These are phyloP conservation scores for Melopsittacus undulatus DNA, from an alignment of 2,797 vertebrate species.

Conservation along the genomic window DNA sequence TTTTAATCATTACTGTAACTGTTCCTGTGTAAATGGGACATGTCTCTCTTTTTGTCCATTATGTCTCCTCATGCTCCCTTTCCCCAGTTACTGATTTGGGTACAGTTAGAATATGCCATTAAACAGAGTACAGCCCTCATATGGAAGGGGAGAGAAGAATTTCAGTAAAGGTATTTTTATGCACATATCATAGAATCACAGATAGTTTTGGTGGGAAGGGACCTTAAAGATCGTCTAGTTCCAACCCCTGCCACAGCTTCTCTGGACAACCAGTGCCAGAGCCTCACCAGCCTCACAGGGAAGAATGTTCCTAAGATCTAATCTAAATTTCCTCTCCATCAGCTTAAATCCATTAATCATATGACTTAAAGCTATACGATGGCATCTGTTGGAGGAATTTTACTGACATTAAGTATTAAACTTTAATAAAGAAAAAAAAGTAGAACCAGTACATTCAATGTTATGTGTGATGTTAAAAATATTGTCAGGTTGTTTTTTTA, in stretches of 20 bases:
- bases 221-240: no score
- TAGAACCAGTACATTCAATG: background rate
- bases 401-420: background rate
- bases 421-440: background rate
- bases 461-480: background rate
- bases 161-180: background rate
- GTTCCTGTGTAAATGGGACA: background rate
- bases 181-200: rapidly evolving
- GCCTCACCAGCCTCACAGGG: background rate
- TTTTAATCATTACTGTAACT: background rate
- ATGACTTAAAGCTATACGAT: background rate
- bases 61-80: background rate
- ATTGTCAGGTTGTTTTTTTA: no score
- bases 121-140: background rate
- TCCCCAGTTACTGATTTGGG: background rate
- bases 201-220: background rate
- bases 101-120: background rate
- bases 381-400: background rate
- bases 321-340: background rate
- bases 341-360: background rate
- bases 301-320: background rate
- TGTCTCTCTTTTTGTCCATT: background rate
- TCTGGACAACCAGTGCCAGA: background rate
- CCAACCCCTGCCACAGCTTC: background rate
- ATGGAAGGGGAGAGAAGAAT: background rate